Base-by-base conservation (phyloP, 2,888 invertebrate genomes). In the Pasiphila rectangulata region DNA sequence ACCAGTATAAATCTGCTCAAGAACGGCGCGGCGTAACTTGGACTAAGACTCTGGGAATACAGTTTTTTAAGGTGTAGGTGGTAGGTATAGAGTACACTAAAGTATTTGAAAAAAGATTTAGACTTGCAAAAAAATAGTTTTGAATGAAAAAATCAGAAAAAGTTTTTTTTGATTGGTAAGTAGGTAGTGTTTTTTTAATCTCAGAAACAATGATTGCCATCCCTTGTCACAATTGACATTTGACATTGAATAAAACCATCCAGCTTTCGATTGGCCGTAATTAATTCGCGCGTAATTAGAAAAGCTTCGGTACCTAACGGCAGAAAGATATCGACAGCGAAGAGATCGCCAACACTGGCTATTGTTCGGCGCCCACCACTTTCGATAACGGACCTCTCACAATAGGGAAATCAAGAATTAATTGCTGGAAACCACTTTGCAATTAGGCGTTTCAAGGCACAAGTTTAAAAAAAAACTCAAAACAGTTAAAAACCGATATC, bases 1-100 rank as follows among this genome's bases (percentile, higher is more conserved):
- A 34, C 32, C 23, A 27, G 29, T 70, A 73, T 78, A 78, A 76
- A 78, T 75, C 69, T 67, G 54, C n/a, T n/a, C n/a, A n/a, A n/a
- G n/a, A 51, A 51, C 61, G 50, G 60, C 67, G 58, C 57, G 54
- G 54, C 53, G 54, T 63, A 58, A 65, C 38, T 25, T 16, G 10
- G 12, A 36, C 36, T 36, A 25, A 10, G 5, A 1, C 4, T 36
- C 5, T 59, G 64, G 59, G 53, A 46, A 51, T 1, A 6, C 52
- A 55, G 3, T 13, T 20, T 24, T 32, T 24, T 38, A 9, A 19
- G 17, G n/a, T 17, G n/a, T 23, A 13, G 24, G 63, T 30, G 39
- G 15, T 21, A 30, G 16, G 3, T n/a, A 9, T 7, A n/a, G n/a
- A n/a, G n/a, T n/a, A n/a, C n/a, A n/a, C n/a, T n/a, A n/a, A n/a